A percentile compares a stretch with the other conserved stretches of the same genome.
These are phyloP conservation scores for Daphoenositta chrysoptera DNA, from an alignment of 2,113 vertebrate genomes.

Conservation along the genomic window DNA sequence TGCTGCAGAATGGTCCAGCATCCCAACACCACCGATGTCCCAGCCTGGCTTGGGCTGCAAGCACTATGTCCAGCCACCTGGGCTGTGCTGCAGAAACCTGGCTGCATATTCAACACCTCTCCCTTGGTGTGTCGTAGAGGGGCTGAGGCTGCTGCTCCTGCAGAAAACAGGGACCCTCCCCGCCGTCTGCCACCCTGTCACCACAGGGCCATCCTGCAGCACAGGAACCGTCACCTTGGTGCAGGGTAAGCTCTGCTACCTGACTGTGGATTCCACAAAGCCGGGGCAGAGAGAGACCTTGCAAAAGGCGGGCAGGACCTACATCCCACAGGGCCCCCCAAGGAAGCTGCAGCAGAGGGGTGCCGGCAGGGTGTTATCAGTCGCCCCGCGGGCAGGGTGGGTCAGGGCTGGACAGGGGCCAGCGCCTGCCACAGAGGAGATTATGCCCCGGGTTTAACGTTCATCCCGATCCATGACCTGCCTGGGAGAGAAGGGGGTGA, in stretches of 20 bases:
- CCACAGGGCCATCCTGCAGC: accelerated
- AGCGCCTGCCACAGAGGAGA: neutral
- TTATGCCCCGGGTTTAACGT: constrained; percentile 2
- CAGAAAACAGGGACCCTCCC: neutral
- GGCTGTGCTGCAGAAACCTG: neutral
- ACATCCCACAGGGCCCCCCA: neutral
- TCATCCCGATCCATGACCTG: neutral
- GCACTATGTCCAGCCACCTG: neutral
- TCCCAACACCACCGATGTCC: accelerated
- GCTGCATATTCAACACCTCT: neutral
- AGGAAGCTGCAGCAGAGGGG: neutral
- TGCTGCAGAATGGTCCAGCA: neutral
- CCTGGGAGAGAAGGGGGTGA: neutral
- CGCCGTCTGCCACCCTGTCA: neutral
- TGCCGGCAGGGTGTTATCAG: neutral
- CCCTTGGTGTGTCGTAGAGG: neutral
- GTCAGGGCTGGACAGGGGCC: neutral
- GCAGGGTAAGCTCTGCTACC: neutral
- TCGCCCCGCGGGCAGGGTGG: neutral
- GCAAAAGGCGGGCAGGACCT: neutral
- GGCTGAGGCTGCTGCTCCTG: neutral
- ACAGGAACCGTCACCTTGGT: accelerated
- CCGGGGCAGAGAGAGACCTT: accelerated
- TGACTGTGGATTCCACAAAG: neutral
- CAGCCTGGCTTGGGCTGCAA: neutral